Evolutionary conservation across 1,140 invertebrate genomes (phyloP), one percentile per base, ranked within the genome.

Genomic region (Plutomurus gul): DNA sequence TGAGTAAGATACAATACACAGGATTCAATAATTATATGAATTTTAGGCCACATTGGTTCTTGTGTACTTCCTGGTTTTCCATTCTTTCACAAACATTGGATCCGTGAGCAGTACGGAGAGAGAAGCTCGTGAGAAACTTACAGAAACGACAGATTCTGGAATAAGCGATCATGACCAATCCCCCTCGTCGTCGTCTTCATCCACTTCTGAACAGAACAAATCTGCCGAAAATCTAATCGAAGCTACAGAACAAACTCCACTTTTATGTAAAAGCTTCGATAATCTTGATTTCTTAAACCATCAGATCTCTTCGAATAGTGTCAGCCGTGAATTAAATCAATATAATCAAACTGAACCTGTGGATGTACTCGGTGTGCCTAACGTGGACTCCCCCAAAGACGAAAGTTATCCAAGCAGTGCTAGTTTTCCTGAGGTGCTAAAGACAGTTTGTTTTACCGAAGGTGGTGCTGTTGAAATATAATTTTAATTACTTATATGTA

Each of bases 391-490:
- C n/a, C n/a, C n/a, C 22, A 16, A 43, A 8, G 18, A 51, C 3
- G 20, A 22, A 13, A 33, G 37, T 40, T 77, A 49, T 37, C 51
- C 51, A 36, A n/a, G 40, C 6, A 80, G 78, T 20, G 27, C 2
- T n/a, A 83, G 82, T 70, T 83, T 77, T 56, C 82, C 82, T 5
- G 72, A 77, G 27, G 74, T 83, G 30, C 70, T 83, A 56, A 83
- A 81, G 75, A 82, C 78, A 10, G 75, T 83, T 16, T 33, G 76
- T 33, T 56, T 83, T 49, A 83, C 82, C 5, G 82, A 27, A 33
- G 36, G 4, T 33, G 82, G 82, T 20, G 82, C 82, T 73, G 81
- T 83, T 10, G 82, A 83, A 75, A 77, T 83, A 43, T 83, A 80
- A 76, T 40, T 74, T n/a, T n/a, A n/a, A n/a, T n/a, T n/a, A n/a